These are phyloP conservation scores for Monopterus albus DNA, from an alignment of 2,113 vertebrate genomes.

Conservation along the genomic window DNA sequence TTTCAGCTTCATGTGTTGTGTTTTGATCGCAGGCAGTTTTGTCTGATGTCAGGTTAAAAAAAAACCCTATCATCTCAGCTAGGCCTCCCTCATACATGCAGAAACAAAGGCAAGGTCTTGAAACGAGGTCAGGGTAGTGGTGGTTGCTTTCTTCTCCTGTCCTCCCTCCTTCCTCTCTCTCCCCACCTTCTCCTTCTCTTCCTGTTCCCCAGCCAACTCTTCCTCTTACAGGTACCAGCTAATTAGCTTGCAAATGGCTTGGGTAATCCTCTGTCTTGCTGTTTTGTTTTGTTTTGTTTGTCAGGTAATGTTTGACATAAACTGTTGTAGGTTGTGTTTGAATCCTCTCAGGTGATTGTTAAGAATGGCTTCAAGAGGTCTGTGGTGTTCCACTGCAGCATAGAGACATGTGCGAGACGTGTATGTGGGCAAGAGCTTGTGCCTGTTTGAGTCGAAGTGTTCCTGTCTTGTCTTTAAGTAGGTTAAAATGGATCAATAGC, in stretches of 20 bases:
- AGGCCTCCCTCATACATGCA: constrained; percentile 44
- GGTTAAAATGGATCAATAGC: constrained; percentile 81
- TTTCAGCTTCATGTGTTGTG: constrained; percentile 11
- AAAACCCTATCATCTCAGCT: constrained; percentile 60
- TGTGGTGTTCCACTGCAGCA: constrained; percentile 50
- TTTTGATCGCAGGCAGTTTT: constrained; percentile 47
- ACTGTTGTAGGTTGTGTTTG: constrained; percentile 60
- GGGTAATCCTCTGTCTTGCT: constrained; percentile 65
- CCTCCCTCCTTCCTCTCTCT: constrained; percentile 9
- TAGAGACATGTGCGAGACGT: constrained; percentile 22
- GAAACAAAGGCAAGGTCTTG: constrained; percentile 57
- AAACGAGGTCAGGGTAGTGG: constrained; percentile 68
- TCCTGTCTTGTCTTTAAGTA: constrained; percentile 78
- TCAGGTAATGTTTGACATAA: constrained; percentile 60
- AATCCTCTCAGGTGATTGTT: constrained; percentile 79
- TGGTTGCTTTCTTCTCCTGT: constrained; percentile 55
- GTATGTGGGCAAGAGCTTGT: constrained; percentile 25
- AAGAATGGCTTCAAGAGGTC: constrained; percentile 63
- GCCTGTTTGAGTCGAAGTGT: constrained; percentile 63
- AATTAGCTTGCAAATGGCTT: constrained; percentile 72
- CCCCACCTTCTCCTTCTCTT: constrained; percentile 17
- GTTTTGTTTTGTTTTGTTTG: constrained; percentile 72
- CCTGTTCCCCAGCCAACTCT: constrained; percentile 59
- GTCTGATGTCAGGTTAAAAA: constrained; percentile 63
- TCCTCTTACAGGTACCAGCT: constrained; percentile 62